phyloP scores from a whole-genome alignment of 2,797 vertebrate genomes.

The Tapirus indicus region DNA sequence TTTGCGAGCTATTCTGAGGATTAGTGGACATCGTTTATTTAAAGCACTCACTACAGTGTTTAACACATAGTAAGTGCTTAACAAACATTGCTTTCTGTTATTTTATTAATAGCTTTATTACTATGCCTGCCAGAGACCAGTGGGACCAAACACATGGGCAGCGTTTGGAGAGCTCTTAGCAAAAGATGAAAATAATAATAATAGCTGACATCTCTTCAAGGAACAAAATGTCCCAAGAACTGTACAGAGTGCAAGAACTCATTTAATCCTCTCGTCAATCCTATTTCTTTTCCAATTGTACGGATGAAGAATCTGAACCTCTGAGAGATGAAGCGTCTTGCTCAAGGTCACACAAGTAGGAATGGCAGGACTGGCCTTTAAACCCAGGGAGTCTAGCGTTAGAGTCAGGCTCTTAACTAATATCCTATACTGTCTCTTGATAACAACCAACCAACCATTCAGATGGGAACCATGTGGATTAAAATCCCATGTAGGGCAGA shows the following conservation, averaged over 20 bases:
- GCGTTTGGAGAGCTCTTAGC: neutral
- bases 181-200: neutral
- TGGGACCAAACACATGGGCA: neutral
- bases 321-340: neutral
- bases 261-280: neutral
- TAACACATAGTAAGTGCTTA: neutral
- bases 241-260: neutral
- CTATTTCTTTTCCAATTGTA: neutral
- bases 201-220: neutral
- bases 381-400: neutral
- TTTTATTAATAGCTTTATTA: constrained; percentile 8
- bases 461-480: neutral
- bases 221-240: neutral
- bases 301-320: neutral
- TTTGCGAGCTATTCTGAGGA: neutral
- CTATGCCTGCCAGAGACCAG: neutral
- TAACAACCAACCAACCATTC: neutral
- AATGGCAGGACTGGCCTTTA: neutral
- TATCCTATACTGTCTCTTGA: neutral
- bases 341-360: neutral
- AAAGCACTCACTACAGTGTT: neutral
- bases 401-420: neutral
- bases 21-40: neutral
- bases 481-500: neutral
- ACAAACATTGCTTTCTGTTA: neutral